Base-by-base conservation (phyloP, 2,113 vertebrate species). In the Oriolus oriolus region DNA sequence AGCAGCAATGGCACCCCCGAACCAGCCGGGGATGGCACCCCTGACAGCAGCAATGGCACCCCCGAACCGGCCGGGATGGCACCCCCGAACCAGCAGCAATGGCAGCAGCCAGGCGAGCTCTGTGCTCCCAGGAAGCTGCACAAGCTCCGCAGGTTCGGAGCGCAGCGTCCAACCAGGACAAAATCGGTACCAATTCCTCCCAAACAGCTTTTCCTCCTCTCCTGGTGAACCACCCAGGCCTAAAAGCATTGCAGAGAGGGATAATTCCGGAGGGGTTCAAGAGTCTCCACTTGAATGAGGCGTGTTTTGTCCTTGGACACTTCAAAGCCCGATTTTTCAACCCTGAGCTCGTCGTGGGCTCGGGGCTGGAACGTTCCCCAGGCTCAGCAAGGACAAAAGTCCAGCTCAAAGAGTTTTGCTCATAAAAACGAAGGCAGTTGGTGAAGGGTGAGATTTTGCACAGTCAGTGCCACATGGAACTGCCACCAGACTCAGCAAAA, bases 291-390 rank as follows among this genome's bases (percentile, higher is more conserved):
- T 0, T 7, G 64, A n/a, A 16, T 0, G 21, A 76, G 52, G 44
- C 1, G 11, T 7, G 15, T 13, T 45, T n/a, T 30, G 39, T 11
- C 23, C 41, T 3, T 8, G 20, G 41, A 16, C 14, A 7, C 47
- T 37, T 27, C 59, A 35, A 44, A 81, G 31, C 8, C 3, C 0
- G 0, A 1, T 53, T 42, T 42, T 57, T 39, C 60, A 53, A 37
- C 2, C 27, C 60, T 13, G 7, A 0, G 2, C 42, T 27, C 28
- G 16, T 35, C 73, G 18, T 0, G 0, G 33, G 9, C 33, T 57
- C 10, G 3, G 50, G 61, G 52, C 42, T 42, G 79, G 41, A 42
- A 30, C 1, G 0, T 56, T 56, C 76, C 78, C 68, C 30, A 16
- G n/a, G 27, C 68, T 80, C 63, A 66, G 59, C 26, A 23, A 2